phyloP scores from a whole-genome alignment of 2,797 vertebrate genomes.

The Acrossocheilus fasciatus region DNA sequence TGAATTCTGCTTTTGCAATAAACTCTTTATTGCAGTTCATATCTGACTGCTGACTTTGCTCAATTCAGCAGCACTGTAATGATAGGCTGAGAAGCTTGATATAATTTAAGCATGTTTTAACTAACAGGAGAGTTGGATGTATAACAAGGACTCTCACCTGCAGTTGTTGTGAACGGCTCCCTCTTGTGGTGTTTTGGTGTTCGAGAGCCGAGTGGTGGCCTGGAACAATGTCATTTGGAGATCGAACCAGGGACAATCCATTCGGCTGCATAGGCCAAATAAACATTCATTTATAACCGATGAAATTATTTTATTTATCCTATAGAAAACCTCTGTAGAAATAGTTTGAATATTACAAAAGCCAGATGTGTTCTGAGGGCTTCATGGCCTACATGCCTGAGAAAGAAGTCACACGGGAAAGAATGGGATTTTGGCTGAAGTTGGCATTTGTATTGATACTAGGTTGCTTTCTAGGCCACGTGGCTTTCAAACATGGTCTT shows the following conservation, averaged over 20 bases:
- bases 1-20: neutral
- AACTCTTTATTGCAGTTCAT: neutral
- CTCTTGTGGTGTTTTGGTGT: constrained; percentile 1
- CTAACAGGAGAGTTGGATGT: neutral
- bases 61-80: neutral
- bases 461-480: too few relatives aligned
- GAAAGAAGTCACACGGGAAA: too few relatives aligned
- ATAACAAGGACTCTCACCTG: neutral
- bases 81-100: neutral
- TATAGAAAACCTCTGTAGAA: too few relatives aligned
- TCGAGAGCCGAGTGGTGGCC: neutral
- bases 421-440: too few relatives aligned
- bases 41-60: constrained; percentile 19
- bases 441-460: too few relatives aligned
- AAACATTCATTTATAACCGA: neutral
- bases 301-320: too few relatives aligned
- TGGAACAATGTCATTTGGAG: neutral
- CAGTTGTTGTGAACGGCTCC: neutral
- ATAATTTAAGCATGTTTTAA: neutral
- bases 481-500: too few relatives aligned
- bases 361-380: too few relatives aligned
- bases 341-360: too few relatives aligned
- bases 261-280: neutral
- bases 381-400: too few relatives aligned
- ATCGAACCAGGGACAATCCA: neutral